Evolutionary conservation across 2,797 vertebrate species (phyloP).

Genomic region (Gephyroberyx darwinii): DNA sequence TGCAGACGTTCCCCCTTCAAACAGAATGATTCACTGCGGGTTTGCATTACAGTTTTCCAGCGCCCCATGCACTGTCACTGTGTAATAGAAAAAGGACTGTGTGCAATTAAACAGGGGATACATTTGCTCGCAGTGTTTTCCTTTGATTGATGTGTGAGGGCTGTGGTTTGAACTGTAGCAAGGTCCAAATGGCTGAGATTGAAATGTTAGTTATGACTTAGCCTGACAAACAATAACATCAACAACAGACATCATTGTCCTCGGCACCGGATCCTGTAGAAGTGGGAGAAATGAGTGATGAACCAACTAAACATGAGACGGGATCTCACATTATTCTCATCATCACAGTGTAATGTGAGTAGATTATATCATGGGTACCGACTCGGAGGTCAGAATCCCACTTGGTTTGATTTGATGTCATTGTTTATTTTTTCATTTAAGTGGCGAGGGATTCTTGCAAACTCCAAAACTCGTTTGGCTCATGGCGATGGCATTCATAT

Average conservation of each 20-base stretch:
- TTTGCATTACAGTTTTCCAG: constrained; percentile 68
- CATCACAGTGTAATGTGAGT: constrained; percentile 48
- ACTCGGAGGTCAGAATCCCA: constrained; percentile 40
- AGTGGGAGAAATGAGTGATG: constrained; percentile 50
- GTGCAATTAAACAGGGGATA: constrained; percentile 74
- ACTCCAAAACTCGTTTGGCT: constrained; percentile 58
- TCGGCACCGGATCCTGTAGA: constrained; percentile 36
- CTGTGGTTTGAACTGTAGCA: constrained; percentile 66
- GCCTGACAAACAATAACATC: constrained; percentile 76
- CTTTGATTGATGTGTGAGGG: constrained; percentile 75
- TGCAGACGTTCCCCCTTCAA: constrained; percentile 71
- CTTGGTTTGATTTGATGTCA: constrained; percentile 62
- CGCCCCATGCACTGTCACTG: constrained; percentile 54
- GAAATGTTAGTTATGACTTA: constrained; percentile 75
- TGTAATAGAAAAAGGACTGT: constrained; percentile 61
- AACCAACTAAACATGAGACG: constrained; percentile 41
- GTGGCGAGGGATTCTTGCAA: constrained; percentile 54
- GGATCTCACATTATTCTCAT: constrained; percentile 48
- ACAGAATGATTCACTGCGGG: constrained; percentile 72
- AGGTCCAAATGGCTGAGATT: constrained; percentile 75
- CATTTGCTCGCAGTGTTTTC: constrained; percentile 71
- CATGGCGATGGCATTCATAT: constrained; percentile 48
- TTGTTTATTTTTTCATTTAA: constrained; percentile 70
- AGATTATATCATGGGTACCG: constrained; percentile 42
- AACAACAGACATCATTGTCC: constrained; percentile 55